These are phyloP conservation scores for Aurelia sp. DNA, from an alignment of 30 jellyfish, hydroid and myxozoan species.

Conservation along the genomic window DNA sequence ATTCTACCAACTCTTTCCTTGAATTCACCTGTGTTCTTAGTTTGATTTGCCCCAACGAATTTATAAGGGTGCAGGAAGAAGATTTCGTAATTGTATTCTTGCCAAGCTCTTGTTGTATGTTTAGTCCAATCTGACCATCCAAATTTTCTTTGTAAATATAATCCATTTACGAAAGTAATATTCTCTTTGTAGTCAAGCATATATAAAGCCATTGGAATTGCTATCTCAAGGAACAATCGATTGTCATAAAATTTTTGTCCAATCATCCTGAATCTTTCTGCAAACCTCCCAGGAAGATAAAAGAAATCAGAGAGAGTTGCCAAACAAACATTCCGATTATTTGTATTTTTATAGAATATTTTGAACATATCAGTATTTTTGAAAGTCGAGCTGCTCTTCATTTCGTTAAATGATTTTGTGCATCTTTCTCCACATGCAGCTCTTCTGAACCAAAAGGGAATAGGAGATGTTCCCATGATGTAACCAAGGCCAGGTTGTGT, in stretches of 20 bases:
- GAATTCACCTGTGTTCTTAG: constrained; percentile 23
- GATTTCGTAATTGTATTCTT: constrained; percentile 1
- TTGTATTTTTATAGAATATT: neutral
- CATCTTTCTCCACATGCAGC: constrained; percentile 29
- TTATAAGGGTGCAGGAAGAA: constrained; percentile 54
- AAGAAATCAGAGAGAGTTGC: constrained; percentile 44
- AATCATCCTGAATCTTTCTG: constrained; percentile 4
- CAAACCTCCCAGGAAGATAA: constrained; percentile 48
- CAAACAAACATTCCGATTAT: constrained; percentile 9
- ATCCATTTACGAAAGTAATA: constrained; percentile 12
- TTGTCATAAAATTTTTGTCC: constrained; percentile 35
- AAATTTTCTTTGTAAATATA: constrained; percentile 25
- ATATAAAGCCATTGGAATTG: constrained; percentile 27
- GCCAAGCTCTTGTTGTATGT: constrained; percentile 32
- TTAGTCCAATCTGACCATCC: constrained; percentile 31
- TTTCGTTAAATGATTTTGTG: neutral
- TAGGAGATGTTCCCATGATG: too few species aligned
- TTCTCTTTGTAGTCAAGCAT: constrained; percentile 24
- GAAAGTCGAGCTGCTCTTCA: constrained; percentile 1
- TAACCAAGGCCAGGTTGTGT: too few species aligned
- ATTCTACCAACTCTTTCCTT: constrained; percentile 6
- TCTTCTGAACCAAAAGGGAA: constrained; percentile 23
- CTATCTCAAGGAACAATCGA: constrained; percentile 35
- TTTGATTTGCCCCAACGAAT: constrained; percentile 29
- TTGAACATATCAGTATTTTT: neutral